Evolutionary conservation across 2,797 vertebrate genomes (phyloP).

Genomic region (Neomorphus geoffroyi): DNA sequence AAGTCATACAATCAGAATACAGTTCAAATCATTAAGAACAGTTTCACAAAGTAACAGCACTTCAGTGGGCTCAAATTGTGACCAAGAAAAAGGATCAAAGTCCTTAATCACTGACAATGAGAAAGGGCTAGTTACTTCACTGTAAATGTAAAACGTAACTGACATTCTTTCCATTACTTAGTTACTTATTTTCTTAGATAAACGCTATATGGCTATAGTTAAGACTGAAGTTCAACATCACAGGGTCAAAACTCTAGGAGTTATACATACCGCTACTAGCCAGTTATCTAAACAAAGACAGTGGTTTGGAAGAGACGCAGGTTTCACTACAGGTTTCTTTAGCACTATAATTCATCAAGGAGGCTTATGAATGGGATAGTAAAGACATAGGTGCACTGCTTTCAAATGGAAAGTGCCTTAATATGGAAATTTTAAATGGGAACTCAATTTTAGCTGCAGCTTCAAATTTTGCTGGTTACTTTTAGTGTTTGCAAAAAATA

Average conservation of each 20-base stretch:
- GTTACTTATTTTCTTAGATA: neutral
- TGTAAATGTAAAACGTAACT: neutral
- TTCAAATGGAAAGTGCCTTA: neutral
- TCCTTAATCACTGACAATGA: neutral
- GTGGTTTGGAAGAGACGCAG: neutral
- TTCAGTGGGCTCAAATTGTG: neutral
- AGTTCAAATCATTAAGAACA: neutral
- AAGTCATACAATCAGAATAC: neutral
- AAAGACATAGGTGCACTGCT: neutral
- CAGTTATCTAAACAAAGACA: neutral
- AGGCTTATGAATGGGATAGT: neutral
- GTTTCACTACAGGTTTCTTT: neutral
- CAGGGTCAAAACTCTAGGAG: neutral
- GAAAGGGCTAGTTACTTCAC: neutral
- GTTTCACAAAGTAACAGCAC: neutral
- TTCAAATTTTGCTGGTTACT: neutral
- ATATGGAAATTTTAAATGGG: neutral
- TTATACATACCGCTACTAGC: fast-evolving
- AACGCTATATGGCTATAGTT: neutral
- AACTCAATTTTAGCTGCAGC: neutral
- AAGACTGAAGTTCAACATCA: neutral
- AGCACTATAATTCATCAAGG: neutral
- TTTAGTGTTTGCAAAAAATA: neutral
- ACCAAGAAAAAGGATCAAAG: neutral
- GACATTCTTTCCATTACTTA: neutral